Base-by-base conservation (phyloP, 1,140 invertebrate genomes). In the Drosophila truncata region DNA sequence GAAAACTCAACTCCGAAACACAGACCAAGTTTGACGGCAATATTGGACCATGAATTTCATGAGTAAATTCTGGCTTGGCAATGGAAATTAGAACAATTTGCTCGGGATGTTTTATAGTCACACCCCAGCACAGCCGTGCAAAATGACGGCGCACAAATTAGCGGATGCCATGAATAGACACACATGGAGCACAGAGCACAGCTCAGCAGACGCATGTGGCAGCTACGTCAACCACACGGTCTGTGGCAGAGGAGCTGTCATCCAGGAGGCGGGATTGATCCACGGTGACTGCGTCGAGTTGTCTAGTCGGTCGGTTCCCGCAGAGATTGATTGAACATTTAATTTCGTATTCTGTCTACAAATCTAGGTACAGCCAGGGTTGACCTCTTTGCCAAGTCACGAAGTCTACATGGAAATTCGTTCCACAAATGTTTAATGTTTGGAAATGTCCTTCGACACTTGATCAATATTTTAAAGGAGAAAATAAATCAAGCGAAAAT, bases 151-250 rank as follows among this genome's bases (percentile, higher is more conserved):
- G 35, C 66, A 59, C 20, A 72, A 72, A 50, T 72, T 13, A 72
- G 58, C 44, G 52, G 54, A 72, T 71, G 42, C 44, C 66, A 71
- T 20, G 65, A 72, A 65, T 71, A 71, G 69, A 49, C 69, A 52
- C 61, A 70, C 20, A 44, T 33, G 58, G 44, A 39, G 20, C 44
- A 35, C 31, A 31, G 47, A 31, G 47, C 37, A 33, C 29, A 25
- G 2, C 31, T 23, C 18, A 25, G n/a, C 66, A 72, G 42, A 71
- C 65, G 35, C 52, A 71, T 59, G 42, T 58, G 52, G 44, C 66
- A 59, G 66, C 42, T 35, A 16, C 23, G 42, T 54, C 66, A 59
- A 49, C 50, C 66, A 35, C 66, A 18, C 47, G 70, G 54, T 47
- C 33, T 71, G 33, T 35, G 67, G 66, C 46, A 33, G 41, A 44